A percentile compares a stretch with the other conserved stretches of the same genome.
These are phyloP conservation scores for Donacobius atricapilla DNA, from an alignment of 2,113 vertebrate species.

Conservation along the genomic window DNA sequence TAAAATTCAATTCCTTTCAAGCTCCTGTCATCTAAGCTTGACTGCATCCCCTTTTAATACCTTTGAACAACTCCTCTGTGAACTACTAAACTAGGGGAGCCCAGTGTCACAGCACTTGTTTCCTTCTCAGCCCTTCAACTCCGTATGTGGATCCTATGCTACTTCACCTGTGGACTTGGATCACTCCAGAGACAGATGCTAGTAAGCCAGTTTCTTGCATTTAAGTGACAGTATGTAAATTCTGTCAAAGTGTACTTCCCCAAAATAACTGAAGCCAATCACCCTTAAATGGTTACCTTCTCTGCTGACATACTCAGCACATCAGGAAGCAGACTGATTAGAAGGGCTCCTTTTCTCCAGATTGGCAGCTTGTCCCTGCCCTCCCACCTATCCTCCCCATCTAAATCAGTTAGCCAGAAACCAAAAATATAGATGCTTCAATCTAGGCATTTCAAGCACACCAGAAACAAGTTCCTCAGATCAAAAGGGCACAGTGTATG, in stretches of 20 bases:
- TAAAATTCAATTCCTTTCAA: background rate
- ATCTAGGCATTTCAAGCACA: background rate
- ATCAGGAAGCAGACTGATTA: background rate
- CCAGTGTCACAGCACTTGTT: accelerated
- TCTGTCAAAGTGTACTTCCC: background rate
- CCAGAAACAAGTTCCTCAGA: background rate
- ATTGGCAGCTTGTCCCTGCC: background rate
- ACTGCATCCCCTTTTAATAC: background rate
- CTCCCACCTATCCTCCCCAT: background rate
- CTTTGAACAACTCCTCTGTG: background rate
- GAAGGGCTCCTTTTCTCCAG: background rate
- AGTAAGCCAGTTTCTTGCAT: background rate
- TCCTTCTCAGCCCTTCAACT: background rate
- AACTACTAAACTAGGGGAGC: background rate
- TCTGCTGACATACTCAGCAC: background rate
- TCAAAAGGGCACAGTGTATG: background rate
- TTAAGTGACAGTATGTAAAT: background rate
- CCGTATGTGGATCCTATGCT: background rate
- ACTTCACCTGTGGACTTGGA: background rate
- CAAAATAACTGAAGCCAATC: background rate
- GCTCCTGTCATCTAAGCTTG: background rate
- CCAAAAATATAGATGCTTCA: background rate
- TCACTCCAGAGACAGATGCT: background rate
- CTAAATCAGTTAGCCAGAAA: background rate
- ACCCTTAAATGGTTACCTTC: background rate